Base-by-base conservation (phyloP, 2,113 vertebrate species). In the Numenius arquata region DNA sequence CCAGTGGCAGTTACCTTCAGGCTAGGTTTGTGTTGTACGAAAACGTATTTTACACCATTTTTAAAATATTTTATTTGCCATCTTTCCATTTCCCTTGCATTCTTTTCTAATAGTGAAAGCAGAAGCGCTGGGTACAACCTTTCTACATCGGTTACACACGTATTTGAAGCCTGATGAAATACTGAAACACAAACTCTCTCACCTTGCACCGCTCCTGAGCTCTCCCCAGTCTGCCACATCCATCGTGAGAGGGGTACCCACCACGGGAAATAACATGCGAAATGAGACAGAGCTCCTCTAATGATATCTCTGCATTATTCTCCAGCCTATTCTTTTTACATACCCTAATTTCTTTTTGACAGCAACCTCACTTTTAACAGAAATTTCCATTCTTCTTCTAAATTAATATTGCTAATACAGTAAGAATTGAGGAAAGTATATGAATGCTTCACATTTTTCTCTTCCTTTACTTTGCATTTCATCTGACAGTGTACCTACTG, bases 341-440 rank as follows among this genome's bases (percentile, higher is more conserved):
- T 48, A 76, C 4, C 5, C 50, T 71, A 83, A 79, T 88, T 85
- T 88, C 41, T 94, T 93, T 90, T 83, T 90, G 75, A 94, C 62
- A 90, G 87, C 41, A 91, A 78, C 74, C 25, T 92, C 61, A 89
- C 53, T 82, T 80, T 78, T 74, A 89, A 87, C n/a, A 88, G 74
- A 90, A 85, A 79, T 86, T 73, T 85, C 61, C 58, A 91, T 90
- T 95, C 45, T 93, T 82, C 66, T 89, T 83, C 48, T 73, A 91
- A 90, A 95, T 93, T 92, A 92, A 85, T 90, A 94, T 66, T 91
- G 45, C 74, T 89, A 93, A 85, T 90, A 90, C 63, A 91, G 36
- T 68, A 90, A 40, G 52, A 91, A 83, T 4, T 70, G 45, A 83
- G 38, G 26, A 65, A 79, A 88, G 38, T 38, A 48, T 41, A 85